These are phyloP conservation scores for Corythornis vintsioides DNA, from an alignment of 2,113 vertebrate genomes.

Conservation along the genomic window DNA sequence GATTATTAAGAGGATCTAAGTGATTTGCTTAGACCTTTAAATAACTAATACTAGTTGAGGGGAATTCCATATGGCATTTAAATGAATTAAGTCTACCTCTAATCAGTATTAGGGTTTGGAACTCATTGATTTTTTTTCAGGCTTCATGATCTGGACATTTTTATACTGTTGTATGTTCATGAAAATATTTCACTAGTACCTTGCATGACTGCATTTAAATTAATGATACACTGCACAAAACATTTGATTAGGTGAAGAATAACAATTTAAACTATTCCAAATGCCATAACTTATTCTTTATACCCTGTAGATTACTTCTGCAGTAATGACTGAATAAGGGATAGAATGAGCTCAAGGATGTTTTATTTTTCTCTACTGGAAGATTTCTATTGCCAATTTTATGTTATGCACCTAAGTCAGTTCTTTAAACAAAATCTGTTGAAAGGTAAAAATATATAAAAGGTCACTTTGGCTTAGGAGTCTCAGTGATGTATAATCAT, in stretches of 20 bases:
- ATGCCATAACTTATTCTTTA: background rate
- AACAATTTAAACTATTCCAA: background rate
- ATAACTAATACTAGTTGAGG: background rate
- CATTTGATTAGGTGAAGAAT: background rate
- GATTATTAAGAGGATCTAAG: background rate
- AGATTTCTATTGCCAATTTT: background rate
- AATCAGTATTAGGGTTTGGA: background rate
- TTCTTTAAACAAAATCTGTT: background rate
- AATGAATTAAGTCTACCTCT: constrained; percentile 2
- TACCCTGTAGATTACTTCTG: background rate
- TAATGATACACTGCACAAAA: background rate
- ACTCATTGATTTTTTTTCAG: background rate
- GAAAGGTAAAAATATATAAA: constrained; percentile 20
- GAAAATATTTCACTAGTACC: background rate
- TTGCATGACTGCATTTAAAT: background rate
- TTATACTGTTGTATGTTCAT: background rate
- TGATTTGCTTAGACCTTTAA: constrained; percentile 26
- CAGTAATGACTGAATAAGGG: background rate
- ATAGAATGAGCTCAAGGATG: background rate
- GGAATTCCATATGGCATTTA: background rate
- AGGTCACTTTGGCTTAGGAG: background rate
- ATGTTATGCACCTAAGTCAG: background rate
- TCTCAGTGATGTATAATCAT: background rate
- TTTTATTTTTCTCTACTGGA: background rate
- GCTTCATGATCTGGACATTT: background rate